Percentiles rank a stretch among this genome's conserved stretches.
These are phyloP conservation scores for Taeniopygia guttata DNA, from an alignment of 2,797 vertebrate genomes.

Conservation along the genomic window DNA sequence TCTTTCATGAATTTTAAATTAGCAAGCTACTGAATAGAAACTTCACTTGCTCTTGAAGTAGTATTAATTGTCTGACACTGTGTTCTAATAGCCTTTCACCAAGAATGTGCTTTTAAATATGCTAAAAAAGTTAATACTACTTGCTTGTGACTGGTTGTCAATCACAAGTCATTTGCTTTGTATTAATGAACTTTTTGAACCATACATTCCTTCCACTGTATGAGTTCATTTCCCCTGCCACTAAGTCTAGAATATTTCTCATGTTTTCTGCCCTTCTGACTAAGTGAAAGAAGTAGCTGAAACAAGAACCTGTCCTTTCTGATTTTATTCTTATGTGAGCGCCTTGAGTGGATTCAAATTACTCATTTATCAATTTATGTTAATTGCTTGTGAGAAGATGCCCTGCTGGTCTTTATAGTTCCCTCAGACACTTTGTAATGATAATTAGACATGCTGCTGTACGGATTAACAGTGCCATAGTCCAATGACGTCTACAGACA, in stretches of 20 bases:
- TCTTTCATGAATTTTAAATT: conserved; percentile 70
- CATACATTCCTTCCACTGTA: conserved; percentile 50
- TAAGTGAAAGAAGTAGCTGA: conserved; percentile 68
- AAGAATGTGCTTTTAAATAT: conserved; percentile 57
- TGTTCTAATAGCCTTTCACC: conserved; percentile 66
- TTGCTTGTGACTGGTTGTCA: conserved; percentile 66
- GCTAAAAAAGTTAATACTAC: conserved; percentile 58
- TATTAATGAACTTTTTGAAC: conserved; percentile 70
- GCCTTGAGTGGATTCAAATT: conserved; percentile 80
- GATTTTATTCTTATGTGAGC: conserved; percentile 80
- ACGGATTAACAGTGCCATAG: conserved; percentile 83
- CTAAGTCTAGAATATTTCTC: conserved; percentile 62
- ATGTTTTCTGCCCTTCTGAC: conserved; percentile 65
- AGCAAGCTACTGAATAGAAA: conserved; percentile 49
- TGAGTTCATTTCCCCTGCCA: conserved; percentile 54
- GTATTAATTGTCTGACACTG: conserved; percentile 72
- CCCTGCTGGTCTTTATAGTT: conserved; percentile 85
- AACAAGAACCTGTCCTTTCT: conserved; percentile 72
- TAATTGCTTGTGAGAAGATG: conserved; percentile 89
- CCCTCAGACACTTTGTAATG: conserved; percentile 87
- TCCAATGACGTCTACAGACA: conserved; percentile 79
- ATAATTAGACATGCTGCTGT: conserved; percentile 87
- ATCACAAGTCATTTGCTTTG: conserved; percentile 70
- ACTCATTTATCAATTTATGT: conserved; percentile 89
- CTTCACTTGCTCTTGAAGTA: conserved; percentile 53